Evolutionary conservation across 2,888 invertebrate species (phyloP).

Genomic region (Orchesellides sinensis): DNA sequence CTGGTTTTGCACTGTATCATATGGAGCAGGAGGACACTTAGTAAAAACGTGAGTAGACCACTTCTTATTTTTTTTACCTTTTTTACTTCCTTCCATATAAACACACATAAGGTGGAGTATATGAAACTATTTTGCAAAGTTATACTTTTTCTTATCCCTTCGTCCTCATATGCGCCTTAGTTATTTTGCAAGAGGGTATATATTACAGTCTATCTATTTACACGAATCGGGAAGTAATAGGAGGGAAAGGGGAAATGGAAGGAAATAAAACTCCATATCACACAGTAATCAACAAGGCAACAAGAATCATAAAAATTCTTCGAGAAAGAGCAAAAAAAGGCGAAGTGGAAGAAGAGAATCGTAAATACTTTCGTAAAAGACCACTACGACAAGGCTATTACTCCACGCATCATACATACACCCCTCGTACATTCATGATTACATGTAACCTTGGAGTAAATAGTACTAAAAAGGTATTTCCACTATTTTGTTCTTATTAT

Average conservation of each 20-base stretch:
- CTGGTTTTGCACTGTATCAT: too few species aligned
- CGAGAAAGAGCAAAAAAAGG: slow-evolving; percentile 7
- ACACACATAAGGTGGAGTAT: too few species aligned
- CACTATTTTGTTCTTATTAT: slow-evolving; percentile 35
- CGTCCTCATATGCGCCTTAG: too few species aligned
- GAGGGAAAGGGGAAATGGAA: slow-evolving; percentile 58
- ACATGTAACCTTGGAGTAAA: neutral
- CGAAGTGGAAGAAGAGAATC: slow-evolving; percentile 64
- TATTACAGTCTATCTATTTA: too few species aligned
- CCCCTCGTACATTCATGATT: neutral
- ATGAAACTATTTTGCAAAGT: slow-evolving; percentile 1
- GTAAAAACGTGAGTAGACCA: too few species aligned
- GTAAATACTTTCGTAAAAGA: slow-evolving; percentile 68
- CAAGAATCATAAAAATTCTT: slow-evolving; percentile 75
- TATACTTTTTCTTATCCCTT: too few species aligned
- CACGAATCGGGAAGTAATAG: slow-evolving; percentile 6
- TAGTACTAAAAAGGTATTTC: slow-evolving; percentile 44
- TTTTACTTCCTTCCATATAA: slow-evolving; percentile 15
- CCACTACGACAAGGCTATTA: neutral
- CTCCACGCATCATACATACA: neutral
- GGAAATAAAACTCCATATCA: slow-evolving; percentile 74
- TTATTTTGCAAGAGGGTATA: too few species aligned
- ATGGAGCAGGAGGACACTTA: neutral
- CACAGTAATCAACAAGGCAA: slow-evolving; percentile 74
- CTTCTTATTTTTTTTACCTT: too few species aligned